Base-by-base conservation (phyloP, 1,140 invertebrate species). In the Drosophila ercepeae region DNA sequence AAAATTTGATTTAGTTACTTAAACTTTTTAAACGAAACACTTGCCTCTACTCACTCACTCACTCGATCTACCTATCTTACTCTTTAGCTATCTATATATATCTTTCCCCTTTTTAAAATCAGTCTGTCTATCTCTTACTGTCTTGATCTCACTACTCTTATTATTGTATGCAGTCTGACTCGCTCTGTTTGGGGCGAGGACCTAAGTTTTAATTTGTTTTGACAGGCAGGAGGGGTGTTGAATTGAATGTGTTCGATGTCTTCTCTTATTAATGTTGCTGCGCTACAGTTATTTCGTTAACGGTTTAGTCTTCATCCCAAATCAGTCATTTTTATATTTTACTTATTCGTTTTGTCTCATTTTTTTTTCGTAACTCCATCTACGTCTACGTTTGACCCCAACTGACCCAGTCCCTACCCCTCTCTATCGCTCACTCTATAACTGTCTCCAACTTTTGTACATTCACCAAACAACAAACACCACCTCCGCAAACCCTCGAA, bases 191-290 rank as follows among this genome's bases (percentile, higher is more conserved):
- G 13, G 29, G 18, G 34, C 67, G 68, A 52, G 36, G 27, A n/a
- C n/a, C 14, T 1, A 19, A 32, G 21, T 51, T 50, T 64, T 25
- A 45, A 45, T 64, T 74, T 55, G 18, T 52, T 60, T 39, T 45
- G 49, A 19, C 52, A 83, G 88, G 89, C 89, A 90, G 89, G 89
- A 90, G 89, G 89, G 89, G 89, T 90, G 89, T 90, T 90, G 89
- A 90, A 82, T 73, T 74, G 72, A 65, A 82, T 89, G 72, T 78
- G 44, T 83, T 60, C 48, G 48, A 52, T 68, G 49, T 46, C 13
- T 53, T 42, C 54, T 50, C 41, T 61, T 60, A 67, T 67, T 46
- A 21, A 36, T 52, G 69, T 73, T 73, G 69, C 70, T 73, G 58
- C 57, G 68, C 70, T 72, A 61, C 23, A 44, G 52, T 65, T 68